Conservation (phyloP, 2,797 vertebrate species). For the Siniperca undulata region DNA sequence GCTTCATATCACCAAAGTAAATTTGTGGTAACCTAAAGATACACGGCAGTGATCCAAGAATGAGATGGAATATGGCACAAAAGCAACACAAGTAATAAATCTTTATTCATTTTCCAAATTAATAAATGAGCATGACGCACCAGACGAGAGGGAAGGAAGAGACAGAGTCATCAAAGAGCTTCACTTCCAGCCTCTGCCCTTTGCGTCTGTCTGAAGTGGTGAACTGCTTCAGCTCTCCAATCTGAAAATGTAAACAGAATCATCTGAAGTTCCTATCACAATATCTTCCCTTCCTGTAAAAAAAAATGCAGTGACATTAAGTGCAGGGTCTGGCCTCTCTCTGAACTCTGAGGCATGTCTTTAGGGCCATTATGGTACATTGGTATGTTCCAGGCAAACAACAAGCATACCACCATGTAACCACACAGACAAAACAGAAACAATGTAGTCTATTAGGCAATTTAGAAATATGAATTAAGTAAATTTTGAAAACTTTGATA, state of each 20-base stretch:
- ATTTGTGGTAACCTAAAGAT: conserved; percentile 47
- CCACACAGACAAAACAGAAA: conserved; percentile 21
- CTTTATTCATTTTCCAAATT: conserved; percentile 48
- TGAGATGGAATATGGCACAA: conserved; percentile 33
- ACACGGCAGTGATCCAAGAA: conserved; percentile 8
- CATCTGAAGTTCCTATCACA: conserved; percentile 39
- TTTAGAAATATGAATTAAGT: conserved; percentile 22
- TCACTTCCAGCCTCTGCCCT: conserved; percentile 95
- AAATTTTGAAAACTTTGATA: conserved; percentile 9
- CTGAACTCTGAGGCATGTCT: conserved; percentile 51
- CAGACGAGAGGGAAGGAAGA: conserved; percentile 92
- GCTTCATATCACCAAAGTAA: conserved; percentile 45
- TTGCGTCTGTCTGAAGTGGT: conserved; percentile 92
- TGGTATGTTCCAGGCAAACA: conserved; percentile 33
- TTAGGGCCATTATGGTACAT: conserved; percentile 26
- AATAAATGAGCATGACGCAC: conserved; percentile 78
- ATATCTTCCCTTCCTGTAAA: conserved; percentile 24
- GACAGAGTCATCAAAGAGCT: conserved; percentile 94
- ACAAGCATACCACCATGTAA: conserved; percentile 15
- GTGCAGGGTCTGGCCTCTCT: conserved; percentile 28
- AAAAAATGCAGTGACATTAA: conserved; percentile 2
- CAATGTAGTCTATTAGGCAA: conserved; percentile 17
- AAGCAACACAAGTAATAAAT: conserved; percentile 39
- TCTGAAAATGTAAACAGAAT: conserved; percentile 82
- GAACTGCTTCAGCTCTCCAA: conserved; percentile 91